Evolutionary conservation across 2,888 invertebrate genomes (phyloP), one percentile per base, ranked within the genome.

Genomic region (Eledone cirrhosa): DNA sequence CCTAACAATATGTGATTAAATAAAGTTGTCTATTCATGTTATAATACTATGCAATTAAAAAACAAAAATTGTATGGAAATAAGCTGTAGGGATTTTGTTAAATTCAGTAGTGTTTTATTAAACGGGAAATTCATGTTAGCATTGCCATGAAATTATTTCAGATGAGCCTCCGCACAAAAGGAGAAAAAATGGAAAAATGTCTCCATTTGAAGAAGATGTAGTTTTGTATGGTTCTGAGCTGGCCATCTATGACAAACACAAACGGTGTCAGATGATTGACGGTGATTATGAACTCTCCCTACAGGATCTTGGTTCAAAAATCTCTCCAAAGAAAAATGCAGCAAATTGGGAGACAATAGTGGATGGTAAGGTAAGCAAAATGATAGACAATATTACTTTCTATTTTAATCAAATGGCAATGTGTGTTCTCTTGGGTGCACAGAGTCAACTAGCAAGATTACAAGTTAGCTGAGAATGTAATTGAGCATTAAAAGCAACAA

Each of bases 241-340:
- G 80, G 94, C 95, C 80, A 94, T 97, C 48, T 97, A 96, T 88
- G 97, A 97, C 90, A 96, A 96, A 89, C 94, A 96, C 87, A 95
- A 95, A 88, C 94, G 96, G 24, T 97, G 97, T 89, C 92, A 96
- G 79, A 92, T 97, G 77, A 94, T 94, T 0, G 96, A 96, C 84
- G 97, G 97, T 5, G 96, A 97, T 89, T 97, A 98, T 91, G 97
- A 97, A 89, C 92, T 97, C 80, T 94, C 95, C 77, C 91, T 97
- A 82, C 95, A 95, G 87, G 95, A 96, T 86, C 93, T 81, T 53
- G 85, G 80, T 53, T 83, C 82, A 31, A 87, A 92, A 88, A 91
- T 91, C 53, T 93, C 94, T 1, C 94, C 95, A 19, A 94, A 94
- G 88, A 75, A 75, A 47, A 94, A 94, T 87, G 92, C 93, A 86